Evolutionary conservation across 2,888 invertebrate species (phyloP).

Genomic region (Aleiodes testaceus): DNA sequence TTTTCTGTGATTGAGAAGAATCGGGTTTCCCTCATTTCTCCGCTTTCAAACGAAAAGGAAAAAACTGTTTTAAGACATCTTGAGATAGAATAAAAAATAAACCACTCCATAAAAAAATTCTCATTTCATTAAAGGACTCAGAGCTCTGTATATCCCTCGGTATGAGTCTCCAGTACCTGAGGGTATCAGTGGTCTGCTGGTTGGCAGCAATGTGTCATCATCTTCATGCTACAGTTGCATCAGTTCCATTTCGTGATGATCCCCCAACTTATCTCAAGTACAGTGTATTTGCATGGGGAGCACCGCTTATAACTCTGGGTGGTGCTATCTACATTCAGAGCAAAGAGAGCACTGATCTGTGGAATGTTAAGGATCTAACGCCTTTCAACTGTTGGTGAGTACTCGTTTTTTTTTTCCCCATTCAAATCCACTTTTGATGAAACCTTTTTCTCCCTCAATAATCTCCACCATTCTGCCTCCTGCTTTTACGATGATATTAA

Average conservation of each 20-base stretch:
- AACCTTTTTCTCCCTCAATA: too few species aligned
- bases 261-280: constrained; percentile 74
- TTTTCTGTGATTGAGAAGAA: neutral
- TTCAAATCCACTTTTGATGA: constrained; percentile 1
- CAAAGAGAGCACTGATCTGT: constrained; percentile 73
- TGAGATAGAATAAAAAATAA: too few species aligned
- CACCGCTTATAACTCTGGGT: constrained; percentile 76
- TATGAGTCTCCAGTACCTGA: constrained; percentile 78
- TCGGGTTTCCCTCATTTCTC: neutral
- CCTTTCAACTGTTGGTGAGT: constrained; percentile 76
- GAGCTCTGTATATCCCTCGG: constrained; percentile 78
- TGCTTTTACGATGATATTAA: too few species aligned
- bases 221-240: constrained; percentile 74
- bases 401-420: constrained; percentile 21
- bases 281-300: constrained; percentile 80
- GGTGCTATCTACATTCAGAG: constrained; percentile 75
- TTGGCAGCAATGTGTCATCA: constrained; percentile 80
- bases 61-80: too few species aligned
- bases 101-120: neutral
- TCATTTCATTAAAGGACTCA: constrained; percentile 74
- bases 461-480: too few species aligned
- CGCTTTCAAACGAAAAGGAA: too few species aligned
- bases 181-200: constrained; percentile 81
- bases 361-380: constrained; percentile 73
- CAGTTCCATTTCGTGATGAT: constrained; percentile 68